Evolutionary conservation across 2,888 invertebrate species (phyloP), one percentile per base, ranked within the genome.

Genomic region (Netelia melanura): DNA sequence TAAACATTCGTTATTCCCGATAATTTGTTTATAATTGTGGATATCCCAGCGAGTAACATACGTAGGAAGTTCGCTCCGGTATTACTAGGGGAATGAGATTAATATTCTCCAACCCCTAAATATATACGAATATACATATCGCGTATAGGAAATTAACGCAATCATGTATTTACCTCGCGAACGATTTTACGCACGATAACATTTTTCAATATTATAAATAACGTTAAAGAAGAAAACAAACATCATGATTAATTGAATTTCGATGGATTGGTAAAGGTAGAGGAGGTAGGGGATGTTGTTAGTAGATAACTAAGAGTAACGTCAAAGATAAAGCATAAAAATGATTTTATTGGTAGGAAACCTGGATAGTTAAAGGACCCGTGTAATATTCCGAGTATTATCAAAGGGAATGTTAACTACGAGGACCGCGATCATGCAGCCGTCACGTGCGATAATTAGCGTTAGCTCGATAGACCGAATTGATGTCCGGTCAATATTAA

Each of bases 401-500:
- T 14, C 11, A 48, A 48, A 64, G 75, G 62, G 56, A 62, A 44
- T 62, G 65, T 65, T 64, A 48, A 64, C 23, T 70, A 44, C 54
- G 23, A 17, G 48, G 44, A 30, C 21, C 38, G 54, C 30, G 48
- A 14, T 43, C 23, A 38, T 62, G 54, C 54, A n/a, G 56, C 38
- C 11, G 48, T 54, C 72, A 25, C 44, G 54, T 56, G 44, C 52
- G 67, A 67, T 76, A 84, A 84, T 84, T 77, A 84, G 81, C 81
- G 44, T 54, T 48, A 67, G 54, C n/a, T 54, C 62, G 72, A 72
- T 72, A 11, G 72, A 64, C 72, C 76, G 72, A 74, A 77, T 81
- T 81, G 77, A 77, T 77, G 81, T 77, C 62, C 30, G 81, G 61
- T 74, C 77, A 81, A 84, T 81, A 84, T 84, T 81, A 77, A 80